Base-by-base conservation (phyloP, 23 tunicate genomes). In the Trididemnum nubilum region DNA sequence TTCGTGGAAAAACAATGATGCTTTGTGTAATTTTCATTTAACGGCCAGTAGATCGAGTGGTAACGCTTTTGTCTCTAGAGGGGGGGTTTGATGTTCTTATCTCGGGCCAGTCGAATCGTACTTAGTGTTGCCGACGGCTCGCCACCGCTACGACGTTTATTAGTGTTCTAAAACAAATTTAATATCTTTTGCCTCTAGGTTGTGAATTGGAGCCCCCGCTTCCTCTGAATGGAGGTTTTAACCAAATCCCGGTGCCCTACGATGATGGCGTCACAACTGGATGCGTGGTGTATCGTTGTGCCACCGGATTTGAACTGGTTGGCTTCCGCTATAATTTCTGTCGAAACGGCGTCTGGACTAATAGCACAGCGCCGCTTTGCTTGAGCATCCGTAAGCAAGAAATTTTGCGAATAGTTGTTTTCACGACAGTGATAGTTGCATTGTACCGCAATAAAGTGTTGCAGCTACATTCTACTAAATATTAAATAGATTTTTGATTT, bases 181-280 rank as follows among this genome's bases (percentile, higher is more conserved):
- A 44, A 9, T 7, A 44, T 44, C 9, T 61, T 61, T 15, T 24
- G 29, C 24, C 22, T 61, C 12, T 69, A 69, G 74, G 74, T 5
- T 69, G 74, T 33, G 39, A 33, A 31, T 12, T 33, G 38, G 74
- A 69, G 29, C 74, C 74, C 31, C 74, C 74, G 2, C 21, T 69
- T 69, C 38, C 39, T 34, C 18, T 5, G 22, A 69, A 69, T 22
- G 36, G 74, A 2, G 12, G 36, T 7, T 69, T 12, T 24, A 5
- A 32, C 12, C 12, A 3, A 24, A 22, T 69, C 36, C 19, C 22
- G 22, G 26, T 61, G 18, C 67, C 67, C 26, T 33, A 5, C 38
- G 36, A 2, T 7, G 74, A 69, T 29, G 38, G n/a, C 36, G 7
- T 33, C 5, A 69, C 38, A 7, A 69, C 74, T 7, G 36, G 26